These are phyloP conservation scores for Atherinomorus stipes DNA, from an alignment of 2,113 vertebrate species.

Conservation along the genomic window DNA sequence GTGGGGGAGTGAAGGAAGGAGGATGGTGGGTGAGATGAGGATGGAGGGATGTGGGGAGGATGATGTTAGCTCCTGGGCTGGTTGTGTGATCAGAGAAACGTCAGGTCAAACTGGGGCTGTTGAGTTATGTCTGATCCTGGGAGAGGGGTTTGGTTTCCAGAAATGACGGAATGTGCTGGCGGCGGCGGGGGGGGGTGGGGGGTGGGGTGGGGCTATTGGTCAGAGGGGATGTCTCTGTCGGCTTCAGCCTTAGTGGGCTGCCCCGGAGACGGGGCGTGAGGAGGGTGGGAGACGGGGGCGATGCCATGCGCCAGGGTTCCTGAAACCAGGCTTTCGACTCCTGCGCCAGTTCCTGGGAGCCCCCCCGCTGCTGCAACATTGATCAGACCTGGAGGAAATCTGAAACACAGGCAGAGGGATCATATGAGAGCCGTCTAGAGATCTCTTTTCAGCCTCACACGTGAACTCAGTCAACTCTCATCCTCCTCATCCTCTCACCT, in stretches of 20 bases:
- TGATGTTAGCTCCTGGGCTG: slow-evolving; percentile 71
- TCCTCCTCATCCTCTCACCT: slow-evolving; percentile 79
- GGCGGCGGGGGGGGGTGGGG: slow-evolving; percentile 20
- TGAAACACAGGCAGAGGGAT: slow-evolving; percentile 59
- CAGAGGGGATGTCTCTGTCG: slow-evolving; percentile 94
- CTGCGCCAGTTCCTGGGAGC: slow-evolving; percentile 83
- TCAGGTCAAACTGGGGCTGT: slow-evolving; percentile 67
- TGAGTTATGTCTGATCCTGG: slow-evolving; percentile 75
- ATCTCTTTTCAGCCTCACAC: not conserved
- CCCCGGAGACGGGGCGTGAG: slow-evolving; percentile 89
- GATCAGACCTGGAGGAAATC: slow-evolving; percentile 90
- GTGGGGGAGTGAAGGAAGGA: slow-evolving; percentile 39
- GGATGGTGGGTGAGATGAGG: slow-evolving; percentile 39
- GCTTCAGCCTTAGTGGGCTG: slow-evolving; percentile 91
- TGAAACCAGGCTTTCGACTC: slow-evolving; percentile 89
- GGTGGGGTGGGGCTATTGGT: slow-evolving; percentile 87
- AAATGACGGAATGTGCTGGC: slow-evolving; percentile 83
- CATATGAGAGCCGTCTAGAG: not conserved
- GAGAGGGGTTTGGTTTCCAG: slow-evolving; percentile 73
- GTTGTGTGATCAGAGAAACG: slow-evolving; percentile 79
- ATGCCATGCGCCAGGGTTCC: slow-evolving; percentile 86
- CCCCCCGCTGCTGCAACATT: slow-evolving; percentile 87
- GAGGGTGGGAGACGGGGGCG: slow-evolving; percentile 88
- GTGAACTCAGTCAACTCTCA: not conserved
- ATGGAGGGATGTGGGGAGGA: slow-evolving; percentile 36